phyloP scores from a whole-genome alignment of 2,113 vertebrate genomes.

The Phyllopteryx taeniolatus region DNA sequence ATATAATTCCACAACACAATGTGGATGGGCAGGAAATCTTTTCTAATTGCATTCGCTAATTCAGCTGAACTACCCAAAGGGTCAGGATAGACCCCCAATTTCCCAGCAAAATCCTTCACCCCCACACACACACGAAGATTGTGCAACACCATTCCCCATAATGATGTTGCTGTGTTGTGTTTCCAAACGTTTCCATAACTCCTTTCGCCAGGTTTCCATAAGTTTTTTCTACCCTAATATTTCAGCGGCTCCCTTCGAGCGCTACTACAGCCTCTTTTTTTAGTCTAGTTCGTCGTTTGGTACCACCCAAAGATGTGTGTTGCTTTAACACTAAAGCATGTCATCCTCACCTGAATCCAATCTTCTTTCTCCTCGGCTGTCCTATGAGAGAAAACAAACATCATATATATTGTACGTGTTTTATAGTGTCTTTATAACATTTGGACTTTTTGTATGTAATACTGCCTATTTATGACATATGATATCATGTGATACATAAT shows the following conservation, averaged over 20 bases:
- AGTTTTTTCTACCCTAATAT: neutral
- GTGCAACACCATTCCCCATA: neutral
- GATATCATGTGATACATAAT: too few relatives aligned
- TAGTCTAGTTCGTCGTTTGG: neutral
- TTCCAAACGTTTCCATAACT: neutral
- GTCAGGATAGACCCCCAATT: neutral
- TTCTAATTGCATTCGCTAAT: conserved; percentile 35
- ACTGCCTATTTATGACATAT: neutral
- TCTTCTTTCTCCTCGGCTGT: conserved; percentile 93
- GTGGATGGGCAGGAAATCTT: conserved; percentile 26
- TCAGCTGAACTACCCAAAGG: conserved; percentile 17
- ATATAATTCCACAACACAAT: conserved; percentile 41
- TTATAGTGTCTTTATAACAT: neutral
- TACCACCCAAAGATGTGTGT: neutral
- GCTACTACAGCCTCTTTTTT: neutral
- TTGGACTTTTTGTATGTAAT: neutral
- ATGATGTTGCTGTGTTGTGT: neutral
- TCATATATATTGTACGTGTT: conserved; percentile 1
- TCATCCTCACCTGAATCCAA: conserved; percentile 86
- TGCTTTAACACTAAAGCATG: neutral
- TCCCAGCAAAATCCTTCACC: neutral
- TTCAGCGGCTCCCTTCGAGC: neutral
- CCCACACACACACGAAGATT: neutral
- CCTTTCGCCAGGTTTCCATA: neutral
- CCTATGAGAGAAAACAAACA: conserved; percentile 68